phyloP scores from a whole-genome alignment of 2,888 invertebrate species.

The Cheilosia vulpina region DNA sequence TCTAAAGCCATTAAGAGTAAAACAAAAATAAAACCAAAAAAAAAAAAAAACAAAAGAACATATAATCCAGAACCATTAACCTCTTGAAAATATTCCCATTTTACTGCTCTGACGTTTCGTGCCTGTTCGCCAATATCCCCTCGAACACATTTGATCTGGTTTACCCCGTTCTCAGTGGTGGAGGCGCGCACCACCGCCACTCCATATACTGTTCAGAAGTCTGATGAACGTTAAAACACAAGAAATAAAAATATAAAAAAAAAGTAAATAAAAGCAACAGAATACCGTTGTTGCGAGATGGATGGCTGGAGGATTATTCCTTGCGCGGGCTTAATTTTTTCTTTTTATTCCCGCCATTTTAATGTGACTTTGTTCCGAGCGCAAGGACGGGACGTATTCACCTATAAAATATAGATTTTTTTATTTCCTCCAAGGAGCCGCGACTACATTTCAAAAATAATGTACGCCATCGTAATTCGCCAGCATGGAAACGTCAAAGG shows the following conservation, averaged over 20 bases:
- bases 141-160: constrained; percentile 35
- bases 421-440: constrained; percentile 44
- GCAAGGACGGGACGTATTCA: constrained; percentile 29
- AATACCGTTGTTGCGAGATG: constrained; percentile 16
- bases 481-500: constrained; percentile 19
- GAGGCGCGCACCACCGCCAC: background rate
- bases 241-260: constrained; percentile 23
- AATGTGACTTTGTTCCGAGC: constrained; percentile 45
- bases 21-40: constrained; percentile 15
- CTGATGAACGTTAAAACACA: constrained; percentile 47
- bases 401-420: constrained; percentile 61
- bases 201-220: background rate
- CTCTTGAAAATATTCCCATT: constrained; percentile 54
- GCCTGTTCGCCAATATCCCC: constrained; percentile 56
- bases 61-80: constrained; percentile 43
- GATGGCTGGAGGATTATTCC: constrained; percentile 25
- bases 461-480: constrained; percentile 5
- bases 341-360: constrained; percentile 46
- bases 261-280: constrained; percentile 9
- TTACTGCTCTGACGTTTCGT: constrained; percentile 61
- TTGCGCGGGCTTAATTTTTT: constrained; percentile 59
- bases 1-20: constrained; percentile 52
- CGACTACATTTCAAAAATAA: constrained; percentile 57
- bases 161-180: constrained; percentile 37
- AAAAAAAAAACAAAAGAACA: background rate